Conservation (phyloP, 1,140 invertebrate genomes). For the Macrostomum lignano region DNA sequence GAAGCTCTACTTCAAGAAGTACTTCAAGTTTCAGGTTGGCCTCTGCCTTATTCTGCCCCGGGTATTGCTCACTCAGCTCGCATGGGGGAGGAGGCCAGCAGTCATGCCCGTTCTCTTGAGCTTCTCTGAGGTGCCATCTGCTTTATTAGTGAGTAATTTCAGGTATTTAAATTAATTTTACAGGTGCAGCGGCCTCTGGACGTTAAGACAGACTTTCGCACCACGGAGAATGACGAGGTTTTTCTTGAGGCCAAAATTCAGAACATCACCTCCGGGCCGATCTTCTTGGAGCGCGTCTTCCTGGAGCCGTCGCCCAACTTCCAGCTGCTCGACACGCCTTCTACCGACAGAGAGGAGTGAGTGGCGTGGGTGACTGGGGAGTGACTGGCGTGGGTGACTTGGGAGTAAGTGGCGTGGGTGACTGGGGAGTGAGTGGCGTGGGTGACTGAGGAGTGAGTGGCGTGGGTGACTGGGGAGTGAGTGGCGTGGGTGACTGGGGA, state of each 20-base stretch:
- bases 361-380: background rate
- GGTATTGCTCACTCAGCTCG: background rate
- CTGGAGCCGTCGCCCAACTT: constrained; percentile 67
- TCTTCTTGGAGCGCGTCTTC: constrained; percentile 62
- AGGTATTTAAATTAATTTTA: constrained; percentile 7
- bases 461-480: too few relatives aligned
- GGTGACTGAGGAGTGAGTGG: too few relatives aligned
- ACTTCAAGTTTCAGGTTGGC: constrained; percentile 67
- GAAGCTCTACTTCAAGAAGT: constrained; percentile 48
- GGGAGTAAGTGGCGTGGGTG: too few relatives aligned
- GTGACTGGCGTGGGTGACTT: background rate
- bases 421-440: too few relatives aligned
- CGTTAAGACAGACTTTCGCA: constrained; percentile 74
- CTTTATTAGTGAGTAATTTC: constrained; percentile 3
- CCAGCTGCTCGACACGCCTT: constrained; percentile 22
- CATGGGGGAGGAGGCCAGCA: too few relatives aligned
- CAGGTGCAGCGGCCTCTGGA: constrained; percentile 72
- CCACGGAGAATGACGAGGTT: constrained; percentile 43
- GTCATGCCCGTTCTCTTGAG: too few relatives aligned
- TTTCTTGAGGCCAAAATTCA: constrained; percentile 84
- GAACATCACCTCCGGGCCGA: constrained; percentile 58
- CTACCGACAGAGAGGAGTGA: background rate
- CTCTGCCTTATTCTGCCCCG: constrained; percentile 2
- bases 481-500: too few relatives aligned
- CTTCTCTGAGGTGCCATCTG: background rate